phyloP scores from a whole-genome alignment of 1,140 invertebrate species.

The Antheraea mylitta region DNA sequence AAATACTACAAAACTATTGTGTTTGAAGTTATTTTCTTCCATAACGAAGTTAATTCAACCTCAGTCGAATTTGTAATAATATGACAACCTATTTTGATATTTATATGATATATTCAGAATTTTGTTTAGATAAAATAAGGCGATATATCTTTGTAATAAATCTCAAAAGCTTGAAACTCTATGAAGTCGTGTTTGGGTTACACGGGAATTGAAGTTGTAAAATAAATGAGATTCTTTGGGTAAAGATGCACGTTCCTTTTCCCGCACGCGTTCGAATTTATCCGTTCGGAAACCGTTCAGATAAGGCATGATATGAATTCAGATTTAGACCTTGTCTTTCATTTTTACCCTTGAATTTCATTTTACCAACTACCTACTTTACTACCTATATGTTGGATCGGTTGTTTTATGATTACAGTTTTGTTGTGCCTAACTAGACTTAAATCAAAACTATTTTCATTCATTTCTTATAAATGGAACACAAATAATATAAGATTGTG shows the following conservation, averaged over 20 bases:
- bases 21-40: conserved; percentile 38
- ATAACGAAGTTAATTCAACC: background rate
- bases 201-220: conserved; percentile 27
- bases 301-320: conserved; percentile 38
- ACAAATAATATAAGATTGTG: no score
- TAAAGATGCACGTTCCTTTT: conserved; percentile 30
- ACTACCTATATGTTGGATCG: background rate
- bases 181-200: conserved; percentile 20
- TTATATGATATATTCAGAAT: background rate
- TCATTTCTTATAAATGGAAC: no score
- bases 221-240: conserved; percentile 34
- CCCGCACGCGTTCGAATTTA: conserved; percentile 30
- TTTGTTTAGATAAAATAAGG: conserved; percentile 13
- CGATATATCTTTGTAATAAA: conserved; percentile 27
- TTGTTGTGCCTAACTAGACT: conserved; percentile 3
- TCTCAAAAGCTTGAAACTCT: conserved; percentile 15
- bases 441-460: background rate
- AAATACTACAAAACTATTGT: conserved; percentile 49
- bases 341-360: conserved; percentile 15
- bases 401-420: conserved; percentile 1
- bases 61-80: background rate
- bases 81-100: background rate
- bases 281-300: conserved; percentile 33
- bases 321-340: conserved; percentile 29
- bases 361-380: no score